These are phyloP conservation scores for Danionella dracula DNA, from an alignment of 2,797 vertebrate species.

Conservation along the genomic window DNA sequence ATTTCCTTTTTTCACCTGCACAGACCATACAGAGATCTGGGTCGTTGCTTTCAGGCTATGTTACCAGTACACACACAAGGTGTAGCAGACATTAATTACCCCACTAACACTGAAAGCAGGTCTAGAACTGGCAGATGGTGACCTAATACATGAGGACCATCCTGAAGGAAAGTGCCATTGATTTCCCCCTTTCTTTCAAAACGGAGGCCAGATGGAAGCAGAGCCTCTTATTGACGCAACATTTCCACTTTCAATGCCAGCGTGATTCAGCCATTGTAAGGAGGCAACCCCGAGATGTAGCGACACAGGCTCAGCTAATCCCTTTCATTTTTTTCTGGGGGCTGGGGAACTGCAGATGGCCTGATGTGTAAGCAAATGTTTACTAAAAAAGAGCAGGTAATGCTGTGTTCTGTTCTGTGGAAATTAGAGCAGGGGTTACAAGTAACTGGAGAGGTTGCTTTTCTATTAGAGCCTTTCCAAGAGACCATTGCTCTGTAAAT, in stretches of 20 bases:
- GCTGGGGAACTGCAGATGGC: constrained; percentile 2
- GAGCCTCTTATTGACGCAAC: constrained; percentile 44
- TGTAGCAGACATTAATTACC: constrained; percentile 30
- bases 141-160: constrained; percentile 29
- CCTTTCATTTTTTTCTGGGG: background rate
- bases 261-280: constrained; percentile 7
- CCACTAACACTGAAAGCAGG: constrained; percentile 11
- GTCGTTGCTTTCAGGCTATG: background rate
- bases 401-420: background rate
- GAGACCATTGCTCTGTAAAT: too few relatives aligned
- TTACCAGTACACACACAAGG: constrained; percentile 3
- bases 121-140: constrained; percentile 41
- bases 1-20: constrained; percentile 21
- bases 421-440: background rate
- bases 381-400: background rate
- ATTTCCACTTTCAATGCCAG: constrained; percentile 31
- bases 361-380: background rate
- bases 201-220: constrained; percentile 50
- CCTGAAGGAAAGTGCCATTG: constrained; percentile 38
- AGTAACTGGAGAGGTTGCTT: background rate
- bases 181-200: constrained; percentile 32
- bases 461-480: background rate
- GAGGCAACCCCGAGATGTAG: constrained; percentile 1
- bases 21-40: constrained; percentile 1
- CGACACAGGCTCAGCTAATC: background rate